These are phyloP conservation scores for Thalassarche chlororhynchos DNA, from an alignment of 2,113 vertebrate genomes.

Conservation along the genomic window DNA sequence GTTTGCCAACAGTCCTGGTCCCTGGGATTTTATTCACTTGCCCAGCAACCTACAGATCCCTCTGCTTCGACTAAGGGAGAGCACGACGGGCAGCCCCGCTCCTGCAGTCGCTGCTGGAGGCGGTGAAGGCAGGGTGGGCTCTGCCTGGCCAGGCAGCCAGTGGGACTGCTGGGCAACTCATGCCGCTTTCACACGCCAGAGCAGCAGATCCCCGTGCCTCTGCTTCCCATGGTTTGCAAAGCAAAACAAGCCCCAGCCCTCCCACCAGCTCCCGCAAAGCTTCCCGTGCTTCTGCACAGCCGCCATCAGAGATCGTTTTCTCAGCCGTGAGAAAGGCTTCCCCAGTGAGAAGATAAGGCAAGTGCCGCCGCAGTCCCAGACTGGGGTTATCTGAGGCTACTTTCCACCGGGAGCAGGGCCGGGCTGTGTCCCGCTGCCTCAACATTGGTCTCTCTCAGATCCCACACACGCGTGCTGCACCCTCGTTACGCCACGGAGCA, in stretches of 20 bases:
- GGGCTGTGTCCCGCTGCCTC: too few relatives aligned
- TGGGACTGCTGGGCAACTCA: fast-evolving
- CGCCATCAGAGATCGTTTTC: background rate
- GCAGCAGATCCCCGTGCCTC: background rate
- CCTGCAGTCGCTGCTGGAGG: background rate
- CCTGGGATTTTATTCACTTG: background rate
- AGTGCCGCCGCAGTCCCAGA: too few relatives aligned
- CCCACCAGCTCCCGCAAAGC: background rate
- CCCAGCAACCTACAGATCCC: background rate
- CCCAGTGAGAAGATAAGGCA: background rate
- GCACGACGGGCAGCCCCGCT: fast-evolving
- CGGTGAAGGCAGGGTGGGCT: background rate
- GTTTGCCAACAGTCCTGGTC: background rate
- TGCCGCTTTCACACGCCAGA: background rate
- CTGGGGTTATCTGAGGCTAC: background rate
- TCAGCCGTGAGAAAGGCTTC: background rate
- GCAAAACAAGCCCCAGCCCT: background rate
- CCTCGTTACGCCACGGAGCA: background rate
- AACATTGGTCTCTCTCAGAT: background rate
- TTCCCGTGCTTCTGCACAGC: background rate
- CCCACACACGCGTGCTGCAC: fast-evolving
- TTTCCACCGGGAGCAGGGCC: too few relatives aligned
- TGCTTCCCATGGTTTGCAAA: background rate
- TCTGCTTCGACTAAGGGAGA: background rate
- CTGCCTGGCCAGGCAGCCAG: background rate